Base-by-base conservation (phyloP, 53 echinoderm and acorn worm species). In the Henricia sp. region DNA sequence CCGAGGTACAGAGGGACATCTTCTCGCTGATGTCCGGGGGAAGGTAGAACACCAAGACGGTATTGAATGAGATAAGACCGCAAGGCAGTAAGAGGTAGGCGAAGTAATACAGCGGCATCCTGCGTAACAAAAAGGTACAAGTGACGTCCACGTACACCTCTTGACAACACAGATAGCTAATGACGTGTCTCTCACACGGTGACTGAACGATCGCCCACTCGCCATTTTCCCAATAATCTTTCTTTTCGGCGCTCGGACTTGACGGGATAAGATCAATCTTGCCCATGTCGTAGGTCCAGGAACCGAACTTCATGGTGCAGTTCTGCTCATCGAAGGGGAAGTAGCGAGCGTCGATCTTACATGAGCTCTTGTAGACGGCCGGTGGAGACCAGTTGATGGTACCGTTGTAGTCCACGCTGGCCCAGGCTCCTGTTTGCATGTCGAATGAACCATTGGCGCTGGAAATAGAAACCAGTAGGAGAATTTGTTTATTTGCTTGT, bases 271-370 rank as follows among this genome's bases (percentile, higher is more conserved):
- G 77, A 82, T 97, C 94, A 16, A 97, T 77, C 53, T 85, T 82
- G 20, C 74, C 80, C 13, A 70, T 75, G 62, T 92, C 92, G 87
- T 97, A 93, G 34, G 92, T 80, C 97, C 97, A 97, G 3, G 94
- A 94, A n/a, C 97, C 97, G 34, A 97, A 97, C 69, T 97, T 97
- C 67, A 97, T 78, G 64, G 70, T 72, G 77, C 97, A 97, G 21
- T 60, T 84, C 73, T 97, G 97, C 58, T 97, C 97, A 78, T 97
- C 97, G 56, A 97, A 97, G 33, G 97, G 97, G 33, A 94, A 97
- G 86, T 92, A 97, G 28, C 82, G 85, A 42, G 94, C 97, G 65
- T 97, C 94, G 37, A 97, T 92, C 72, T 88, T 90, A 21, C 97
- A 97, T 6, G 97, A 85, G 63, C 94, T 97, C 80, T 97, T 90